Percentiles rank a stretch among this genome's conserved stretches.
Conservation (phyloP, 2,797 vertebrate genomes). For the Clarias laeviceps region DNA sequence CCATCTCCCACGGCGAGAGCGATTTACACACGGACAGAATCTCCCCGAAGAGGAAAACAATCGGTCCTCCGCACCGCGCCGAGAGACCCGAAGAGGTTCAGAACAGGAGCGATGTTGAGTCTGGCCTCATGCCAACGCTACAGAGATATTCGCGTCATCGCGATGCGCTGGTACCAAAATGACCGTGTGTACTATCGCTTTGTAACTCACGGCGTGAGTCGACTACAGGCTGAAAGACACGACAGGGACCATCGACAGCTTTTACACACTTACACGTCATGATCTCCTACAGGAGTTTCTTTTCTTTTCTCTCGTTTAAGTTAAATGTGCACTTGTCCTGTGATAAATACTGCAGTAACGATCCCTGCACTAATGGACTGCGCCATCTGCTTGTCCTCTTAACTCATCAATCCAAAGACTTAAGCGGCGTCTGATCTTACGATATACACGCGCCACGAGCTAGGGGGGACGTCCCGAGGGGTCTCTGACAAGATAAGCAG, state of each 20-base stretch:
- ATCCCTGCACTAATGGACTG: neutral
- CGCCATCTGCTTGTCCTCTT: neutral
- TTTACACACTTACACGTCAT: neutral
- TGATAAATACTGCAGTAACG: neutral
- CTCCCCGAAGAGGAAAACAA: neutral
- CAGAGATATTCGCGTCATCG: neutral
- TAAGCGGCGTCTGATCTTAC: neutral
- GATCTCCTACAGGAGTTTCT: neutral
- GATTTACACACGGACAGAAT: slow-evolving; percentile 5
- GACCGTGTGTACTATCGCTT: neutral
- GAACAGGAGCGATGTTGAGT: too few species aligned
- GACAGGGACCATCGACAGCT: neutral
- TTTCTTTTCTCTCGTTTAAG: neutral
- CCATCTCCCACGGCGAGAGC: slow-evolving; percentile 3
- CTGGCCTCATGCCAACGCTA: neutral
- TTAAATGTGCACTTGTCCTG: neutral
- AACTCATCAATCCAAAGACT: neutral
- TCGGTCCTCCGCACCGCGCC: neutral
- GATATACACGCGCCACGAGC: neutral
- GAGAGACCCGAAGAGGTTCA: neutral
- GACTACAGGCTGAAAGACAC: neutral
- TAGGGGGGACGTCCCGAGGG: neutral
- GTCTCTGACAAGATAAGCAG: slow-evolving; percentile 49
- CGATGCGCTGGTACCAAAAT: neutral
- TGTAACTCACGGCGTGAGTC: neutral